Evolutionary conservation across 2,888 invertebrate species (phyloP).

Genomic region (Tenthredo mesomela): DNA sequence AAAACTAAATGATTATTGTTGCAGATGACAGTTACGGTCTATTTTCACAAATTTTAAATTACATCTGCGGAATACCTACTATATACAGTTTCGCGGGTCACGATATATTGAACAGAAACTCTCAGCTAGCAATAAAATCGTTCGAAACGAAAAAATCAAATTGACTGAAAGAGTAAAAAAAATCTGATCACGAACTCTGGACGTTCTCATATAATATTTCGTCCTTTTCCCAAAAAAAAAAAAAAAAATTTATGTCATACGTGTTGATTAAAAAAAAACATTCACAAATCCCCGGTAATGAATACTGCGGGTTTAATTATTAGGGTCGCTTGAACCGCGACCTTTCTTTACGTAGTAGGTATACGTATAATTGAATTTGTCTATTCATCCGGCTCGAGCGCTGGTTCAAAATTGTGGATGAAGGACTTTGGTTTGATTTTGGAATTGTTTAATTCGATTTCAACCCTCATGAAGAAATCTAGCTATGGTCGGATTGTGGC

Average conservation of each 20-base stretch:
- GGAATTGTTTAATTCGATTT: neutral
- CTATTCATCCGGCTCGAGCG: too few species aligned
- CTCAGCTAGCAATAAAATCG: neutral
- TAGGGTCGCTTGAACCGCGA: neutral
- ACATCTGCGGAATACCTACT: neutral
- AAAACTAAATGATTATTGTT: constrained; percentile 9
- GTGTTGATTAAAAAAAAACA: neutral
- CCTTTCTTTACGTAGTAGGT: neutral
- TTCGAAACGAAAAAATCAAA: neutral
- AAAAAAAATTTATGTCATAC: neutral
- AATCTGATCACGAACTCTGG: neutral
- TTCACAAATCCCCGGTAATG: neutral
- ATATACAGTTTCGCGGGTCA: neutral
- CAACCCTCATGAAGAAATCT: neutral
- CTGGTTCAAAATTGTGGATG: neutral
- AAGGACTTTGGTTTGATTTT: neutral
- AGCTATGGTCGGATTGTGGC: neutral
- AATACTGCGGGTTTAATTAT: neutral
- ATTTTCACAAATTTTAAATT: neutral
- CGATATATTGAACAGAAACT: neutral
- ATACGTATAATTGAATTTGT: constrained; percentile 10
- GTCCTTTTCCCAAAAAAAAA: neutral
- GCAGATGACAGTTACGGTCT: neutral
- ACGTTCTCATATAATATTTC: neutral
- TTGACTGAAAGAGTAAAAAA: neutral